These are phyloP conservation scores for Macrotrachela quadricornifera DNA, from an alignment of 1,140 invertebrate genomes.

Conservation along the genomic window DNA sequence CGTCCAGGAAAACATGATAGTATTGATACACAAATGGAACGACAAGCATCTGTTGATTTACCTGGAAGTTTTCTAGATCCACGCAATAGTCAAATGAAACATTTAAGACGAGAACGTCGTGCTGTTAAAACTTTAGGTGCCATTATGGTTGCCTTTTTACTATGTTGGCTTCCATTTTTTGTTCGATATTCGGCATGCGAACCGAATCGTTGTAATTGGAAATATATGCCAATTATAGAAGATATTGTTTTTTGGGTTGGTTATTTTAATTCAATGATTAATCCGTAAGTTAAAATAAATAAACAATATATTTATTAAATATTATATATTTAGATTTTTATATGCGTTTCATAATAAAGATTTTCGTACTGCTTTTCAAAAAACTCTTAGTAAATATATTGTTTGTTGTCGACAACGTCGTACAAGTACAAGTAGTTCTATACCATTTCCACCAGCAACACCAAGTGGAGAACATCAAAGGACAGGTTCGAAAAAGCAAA, in stretches of 20 bases:
- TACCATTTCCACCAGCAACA: too few relatives aligned
- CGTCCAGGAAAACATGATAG: too few relatives aligned
- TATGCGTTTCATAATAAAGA: constrained; percentile 87
- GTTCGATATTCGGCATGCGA: background rate
- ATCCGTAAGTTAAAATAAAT: constrained; percentile 39
- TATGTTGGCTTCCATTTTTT: constrained; percentile 8
- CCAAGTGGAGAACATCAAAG: too few relatives aligned
- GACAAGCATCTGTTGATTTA: too few relatives aligned
- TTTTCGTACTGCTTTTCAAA: constrained; percentile 88
- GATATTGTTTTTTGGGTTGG: constrained; percentile 54
- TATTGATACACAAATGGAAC: too few relatives aligned
- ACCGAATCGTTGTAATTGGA: too few relatives aligned
- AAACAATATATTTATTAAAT: too few relatives aligned
- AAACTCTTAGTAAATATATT: constrained; percentile 25
- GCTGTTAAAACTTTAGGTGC: constrained; percentile 1
- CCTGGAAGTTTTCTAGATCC: too few relatives aligned
- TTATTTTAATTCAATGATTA: constrained; percentile 87
- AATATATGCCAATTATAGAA: background rate
- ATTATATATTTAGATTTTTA: background rate
- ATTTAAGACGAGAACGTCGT: too few relatives aligned
- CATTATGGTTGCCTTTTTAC: constrained; percentile 3
- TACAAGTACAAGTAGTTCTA: too few relatives aligned
- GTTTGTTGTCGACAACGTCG: too few relatives aligned
- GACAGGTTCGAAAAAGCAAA: too few relatives aligned
- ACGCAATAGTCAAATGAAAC: constrained; percentile 52